These are phyloP conservation scores for Calosoma granatense DNA, from an alignment of 1,140 invertebrate species.

Conservation along the genomic window DNA sequence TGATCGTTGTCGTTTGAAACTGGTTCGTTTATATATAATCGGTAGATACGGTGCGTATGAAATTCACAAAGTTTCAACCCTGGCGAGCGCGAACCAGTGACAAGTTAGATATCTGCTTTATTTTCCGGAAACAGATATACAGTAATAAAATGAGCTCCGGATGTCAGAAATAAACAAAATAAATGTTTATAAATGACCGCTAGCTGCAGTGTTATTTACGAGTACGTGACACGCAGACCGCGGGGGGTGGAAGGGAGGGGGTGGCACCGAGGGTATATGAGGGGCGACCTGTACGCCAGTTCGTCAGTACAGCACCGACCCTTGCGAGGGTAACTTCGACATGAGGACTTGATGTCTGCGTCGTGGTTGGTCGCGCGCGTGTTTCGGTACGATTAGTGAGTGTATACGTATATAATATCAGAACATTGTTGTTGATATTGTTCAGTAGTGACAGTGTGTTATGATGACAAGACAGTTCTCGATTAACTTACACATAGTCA, in stretches of 20 bases:
- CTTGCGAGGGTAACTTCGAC: slow-evolving; percentile 2
- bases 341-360: not conserved
- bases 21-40: not conserved
- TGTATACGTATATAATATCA: not conserved
- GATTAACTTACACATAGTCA: not conserved
- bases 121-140: not conserved
- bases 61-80: not conserved
- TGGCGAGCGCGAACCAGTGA: not conserved
- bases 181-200: slow-evolving; percentile 9
- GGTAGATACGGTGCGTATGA: not conserved
- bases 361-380: not conserved
- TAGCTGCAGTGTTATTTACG: slow-evolving; percentile 8
- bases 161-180: slow-evolving; percentile 9
- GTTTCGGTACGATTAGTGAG: no score
- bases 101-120: slow-evolving; percentile 3
- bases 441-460: slow-evolving; percentile 11
- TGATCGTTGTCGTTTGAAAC: no score
- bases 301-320: not conserved
- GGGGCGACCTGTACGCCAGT: not conserved
- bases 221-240: slow-evolving; percentile 1
- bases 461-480: not conserved
- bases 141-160: slow-evolving; percentile 1
- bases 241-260: not conserved
- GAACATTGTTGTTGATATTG: not conserved
- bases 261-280: not conserved